phyloP scores from a whole-genome alignment of 23 tunicate species.

The Trididemnum nubilum region DNA sequence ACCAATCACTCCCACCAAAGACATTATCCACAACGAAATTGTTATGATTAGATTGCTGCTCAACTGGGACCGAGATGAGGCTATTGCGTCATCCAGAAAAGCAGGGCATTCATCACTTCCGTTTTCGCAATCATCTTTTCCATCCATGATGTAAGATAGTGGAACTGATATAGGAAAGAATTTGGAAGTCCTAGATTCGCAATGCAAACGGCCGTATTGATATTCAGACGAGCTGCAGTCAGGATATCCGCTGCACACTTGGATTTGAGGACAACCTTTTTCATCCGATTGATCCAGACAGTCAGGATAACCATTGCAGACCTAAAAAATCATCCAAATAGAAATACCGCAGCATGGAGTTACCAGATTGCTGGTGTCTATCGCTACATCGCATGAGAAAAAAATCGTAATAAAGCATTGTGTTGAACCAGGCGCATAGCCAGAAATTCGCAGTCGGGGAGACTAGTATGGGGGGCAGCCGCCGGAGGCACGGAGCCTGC shows the following conservation, averaged over 20 bases:
- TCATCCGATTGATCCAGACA: constrained; percentile 66
- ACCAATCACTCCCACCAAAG: constrained; percentile 18
- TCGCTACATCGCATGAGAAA: no score
- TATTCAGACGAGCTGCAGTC: background rate
- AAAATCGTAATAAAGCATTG: no score
- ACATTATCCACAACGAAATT: constrained; percentile 45
- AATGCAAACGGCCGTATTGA: constrained; percentile 14
- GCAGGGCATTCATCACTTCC: constrained; percentile 74
- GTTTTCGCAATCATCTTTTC: constrained; percentile 53
- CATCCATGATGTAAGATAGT: constrained; percentile 41
- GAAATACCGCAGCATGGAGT: no score
- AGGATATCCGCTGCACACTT: background rate
- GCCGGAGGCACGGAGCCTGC: no score
- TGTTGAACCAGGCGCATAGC: no score
- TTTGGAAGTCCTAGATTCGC: constrained; percentile 27
- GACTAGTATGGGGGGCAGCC: no score
- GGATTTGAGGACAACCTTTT: constrained; percentile 18
- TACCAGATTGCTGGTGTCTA: no score
- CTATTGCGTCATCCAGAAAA: constrained; percentile 1
- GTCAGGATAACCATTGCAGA: constrained; percentile 53
- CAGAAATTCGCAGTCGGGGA: no score
- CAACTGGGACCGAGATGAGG: constrained; percentile 30
- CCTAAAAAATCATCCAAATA: constrained; percentile 14
- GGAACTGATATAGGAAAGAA: constrained; percentile 53
- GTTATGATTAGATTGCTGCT: constrained; percentile 3